Evolutionary conservation across 2,113 vertebrate species (phyloP).

Genomic region (Nestor notabilis): DNA sequence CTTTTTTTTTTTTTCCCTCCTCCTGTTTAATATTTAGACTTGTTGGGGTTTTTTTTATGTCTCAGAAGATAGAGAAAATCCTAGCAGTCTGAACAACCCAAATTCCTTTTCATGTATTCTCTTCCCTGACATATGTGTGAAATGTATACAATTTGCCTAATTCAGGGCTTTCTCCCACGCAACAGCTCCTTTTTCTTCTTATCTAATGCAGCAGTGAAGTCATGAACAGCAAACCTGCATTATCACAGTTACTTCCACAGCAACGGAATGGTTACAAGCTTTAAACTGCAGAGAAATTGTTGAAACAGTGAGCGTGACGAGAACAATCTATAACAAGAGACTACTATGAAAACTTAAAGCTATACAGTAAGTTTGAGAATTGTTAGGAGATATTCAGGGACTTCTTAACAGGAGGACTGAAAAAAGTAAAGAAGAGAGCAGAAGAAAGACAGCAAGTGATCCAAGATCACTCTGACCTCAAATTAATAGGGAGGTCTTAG

Average conservation of each 20-base stretch:
- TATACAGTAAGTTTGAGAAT: not conserved
- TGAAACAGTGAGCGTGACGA: not conserved
- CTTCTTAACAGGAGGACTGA: not conserved
- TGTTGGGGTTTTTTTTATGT: not conserved
- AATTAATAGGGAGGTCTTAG: not conserved
- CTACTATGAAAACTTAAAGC: not conserved
- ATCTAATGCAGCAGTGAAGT: constrained; percentile 26
- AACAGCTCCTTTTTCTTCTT: not conserved
- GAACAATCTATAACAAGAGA: not conserved
- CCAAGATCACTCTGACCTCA: not conserved
- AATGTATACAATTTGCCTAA: constrained; percentile 13
- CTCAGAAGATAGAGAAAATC: not conserved
- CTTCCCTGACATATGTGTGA: not conserved
- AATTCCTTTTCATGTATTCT: not conserved
- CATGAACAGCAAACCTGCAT: not conserved
- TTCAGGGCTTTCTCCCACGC: not conserved
- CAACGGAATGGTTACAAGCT: constrained; percentile 4
- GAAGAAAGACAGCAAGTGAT: not conserved
- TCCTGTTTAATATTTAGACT: not conserved
- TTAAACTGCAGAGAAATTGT: not conserved
- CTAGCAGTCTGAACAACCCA: not conserved
- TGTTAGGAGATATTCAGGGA: not conserved
- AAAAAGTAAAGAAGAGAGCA: not conserved
- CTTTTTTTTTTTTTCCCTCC: not conserved
- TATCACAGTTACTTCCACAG: constrained; percentile 23